Base-by-base conservation (phyloP, 2,797 vertebrate genomes). In the Adelosebastes latens region DNA sequence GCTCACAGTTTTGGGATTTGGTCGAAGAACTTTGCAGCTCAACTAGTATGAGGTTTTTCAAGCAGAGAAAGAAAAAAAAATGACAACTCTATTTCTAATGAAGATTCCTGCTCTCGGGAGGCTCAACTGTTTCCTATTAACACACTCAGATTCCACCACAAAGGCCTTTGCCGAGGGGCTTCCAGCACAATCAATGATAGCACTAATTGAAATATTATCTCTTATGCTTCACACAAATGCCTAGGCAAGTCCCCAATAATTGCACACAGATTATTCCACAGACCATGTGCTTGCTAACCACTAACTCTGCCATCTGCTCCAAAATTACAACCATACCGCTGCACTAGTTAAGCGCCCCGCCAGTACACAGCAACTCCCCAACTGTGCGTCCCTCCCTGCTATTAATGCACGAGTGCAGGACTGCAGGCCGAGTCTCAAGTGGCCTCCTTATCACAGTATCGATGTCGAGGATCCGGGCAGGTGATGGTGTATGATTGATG, bases 131-230 rank as follows among this genome's bases (percentile, higher is more conserved):
- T 77, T 81, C 29, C 72, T 58, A 64, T 77, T 60, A 74, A 80
- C 69, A 46, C 75, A 86, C 77, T 75, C 72, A 86, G 69, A 87
- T 80, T 80, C 71, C 67, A 59, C 68, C 83, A 87, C 79, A 83
- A 84, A 88, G 82, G 49, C 65, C 53, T 72, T 65, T 76, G 80
- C 72, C 62, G 81, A 70, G 80, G 75, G 85, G 69, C 64, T 87
- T 92, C 81, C 75, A 74, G 83, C 75, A 56, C 82, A 90, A 89
- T 91, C 86, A 87, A 80, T 88, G 88, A 92, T 77, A 82, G 87
- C 80, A 75, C 90, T 94, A 93, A 94, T 91, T 94, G 92, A 95
- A 94, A 94, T 91, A 91, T 94, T 89, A 90, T 87, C 88, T 87
- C 72, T 70, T 27, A 46, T 79, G 76, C 84, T 80, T 88, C 65